phyloP scores from a whole-genome alignment of 2,113 vertebrate species.

The Phalacrocorax brasilianus region DNA sequence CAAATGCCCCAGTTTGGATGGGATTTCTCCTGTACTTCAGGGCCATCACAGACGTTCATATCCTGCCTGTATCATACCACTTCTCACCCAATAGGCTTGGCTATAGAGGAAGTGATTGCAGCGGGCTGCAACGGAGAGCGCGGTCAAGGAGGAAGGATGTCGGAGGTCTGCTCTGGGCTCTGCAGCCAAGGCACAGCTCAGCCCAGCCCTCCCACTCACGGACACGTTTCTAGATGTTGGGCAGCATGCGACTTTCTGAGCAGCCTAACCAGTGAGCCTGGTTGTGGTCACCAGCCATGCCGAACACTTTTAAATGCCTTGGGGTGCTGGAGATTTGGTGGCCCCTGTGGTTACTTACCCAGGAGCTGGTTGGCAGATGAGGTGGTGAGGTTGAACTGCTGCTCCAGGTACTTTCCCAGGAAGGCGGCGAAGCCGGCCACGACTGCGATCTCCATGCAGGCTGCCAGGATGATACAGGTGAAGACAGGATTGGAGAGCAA shows the following conservation, averaged over 20 bases:
- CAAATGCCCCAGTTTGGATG: fast-evolving
- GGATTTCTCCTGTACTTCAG: background rate
- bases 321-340: background rate
- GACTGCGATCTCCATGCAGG: conserved; percentile 97
- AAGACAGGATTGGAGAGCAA: conserved; percentile 96
- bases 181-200: background rate
- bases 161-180: background rate
- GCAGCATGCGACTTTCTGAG: background rate
- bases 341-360: conserved; percentile 73
- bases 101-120: background rate
- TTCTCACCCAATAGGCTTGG: fast-evolving
- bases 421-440: conserved; percentile 96
- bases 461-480: conserved; percentile 94
- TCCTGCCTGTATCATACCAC: background rate
- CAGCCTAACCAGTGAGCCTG: background rate
- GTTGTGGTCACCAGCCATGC: background rate
- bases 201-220: background rate
- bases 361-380: conserved; percentile 96
- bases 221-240: background rate
- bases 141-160: fast-evolving
- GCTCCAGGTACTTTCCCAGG: conserved; percentile 96
- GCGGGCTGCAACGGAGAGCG: background rate
- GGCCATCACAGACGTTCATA: background rate
- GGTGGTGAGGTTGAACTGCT: conserved; percentile 98
- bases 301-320: background rate